Base-by-base conservation (phyloP, 2,113 vertebrate genomes). In the Orthonyx spaldingii region DNA sequence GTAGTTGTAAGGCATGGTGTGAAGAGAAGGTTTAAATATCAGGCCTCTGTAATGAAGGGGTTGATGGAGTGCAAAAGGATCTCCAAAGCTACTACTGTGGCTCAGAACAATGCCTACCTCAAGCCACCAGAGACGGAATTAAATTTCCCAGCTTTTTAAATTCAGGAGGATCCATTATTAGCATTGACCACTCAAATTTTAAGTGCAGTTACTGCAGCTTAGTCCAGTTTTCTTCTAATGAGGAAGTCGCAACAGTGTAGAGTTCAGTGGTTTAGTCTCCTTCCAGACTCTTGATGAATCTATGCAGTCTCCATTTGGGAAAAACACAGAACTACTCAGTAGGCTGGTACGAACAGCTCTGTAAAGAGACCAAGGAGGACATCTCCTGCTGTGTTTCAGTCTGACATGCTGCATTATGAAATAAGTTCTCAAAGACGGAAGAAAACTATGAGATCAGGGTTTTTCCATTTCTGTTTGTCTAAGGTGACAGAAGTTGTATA, bases 391-490 rank as follows among this genome's bases (percentile, higher is more conserved):
- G 16, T 35, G 20, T 84, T 90, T 90, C 76, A 79, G 2, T 75
- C 53, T 92, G 87, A 63, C 32, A 33, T 39, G 23, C 56, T 78
- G 60, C 66, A 37, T 66, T 88, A 71, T 81, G 60, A 89, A 93
- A 87, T 78, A 81, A 4, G 1, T 81, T 81, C 86, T 94, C 56
- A 90, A 75, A 90, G 92, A 90, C 23, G 10, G 93, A 96, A 93
- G 64, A 92, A 92, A 92, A 75, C 28, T 7, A 35, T 70, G 88
- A 95, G 75, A 80, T 93, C 39, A 89, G 93, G 94, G 92, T 60
- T 95, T 96, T 95, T 96, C 96, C 96, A 92, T 86, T 82, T 93
- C 80, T 96, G 44, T 96, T 96, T 96, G 90, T 91, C 74, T 87
- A 93, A 89, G 92, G 80, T 94, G 88, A 88, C 92, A 92, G 79